Conservation (phyloP, 2,797 vertebrate genomes). For the Aulostomus chinensis region DNA sequence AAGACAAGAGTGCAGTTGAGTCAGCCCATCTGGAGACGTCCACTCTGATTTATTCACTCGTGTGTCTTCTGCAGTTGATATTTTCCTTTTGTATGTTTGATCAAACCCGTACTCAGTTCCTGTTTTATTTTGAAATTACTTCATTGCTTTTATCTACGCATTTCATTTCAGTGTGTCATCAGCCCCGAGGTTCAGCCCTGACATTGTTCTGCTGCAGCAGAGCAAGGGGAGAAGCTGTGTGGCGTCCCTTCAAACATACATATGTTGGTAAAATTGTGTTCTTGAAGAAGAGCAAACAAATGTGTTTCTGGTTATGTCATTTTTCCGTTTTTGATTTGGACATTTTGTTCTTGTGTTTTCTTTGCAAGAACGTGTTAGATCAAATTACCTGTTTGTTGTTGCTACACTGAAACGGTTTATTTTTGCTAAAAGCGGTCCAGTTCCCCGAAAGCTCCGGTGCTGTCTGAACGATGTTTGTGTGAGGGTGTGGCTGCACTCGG, state of each 20-base stretch:
- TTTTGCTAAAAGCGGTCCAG: not conserved
- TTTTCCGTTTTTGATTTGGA: not conserved
- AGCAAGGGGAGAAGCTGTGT: constrained; percentile 19
- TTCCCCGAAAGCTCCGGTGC: constrained; percentile 23
- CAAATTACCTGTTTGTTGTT: not conserved
- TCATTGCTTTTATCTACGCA: too few species aligned
- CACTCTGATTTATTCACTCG: too few species aligned
- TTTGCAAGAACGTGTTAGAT: not conserved
- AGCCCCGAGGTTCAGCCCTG: constrained; percentile 33
- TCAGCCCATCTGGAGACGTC: too few species aligned
- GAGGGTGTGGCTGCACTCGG: constrained; percentile 52
- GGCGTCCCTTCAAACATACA: constrained; percentile 25
- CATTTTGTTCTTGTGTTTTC: too few species aligned
- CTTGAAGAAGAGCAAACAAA: constrained; percentile 3
- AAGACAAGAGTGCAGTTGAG: too few species aligned
- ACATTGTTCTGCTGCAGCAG: constrained; percentile 43
- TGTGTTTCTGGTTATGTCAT: constrained; percentile 43
- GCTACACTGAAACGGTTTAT: too few species aligned
- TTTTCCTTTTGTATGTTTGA: too few species aligned
- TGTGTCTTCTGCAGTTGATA: too few species aligned
- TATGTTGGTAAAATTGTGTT: constrained; percentile 10
- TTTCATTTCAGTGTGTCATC: too few species aligned
- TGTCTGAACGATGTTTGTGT: constrained; percentile 35
- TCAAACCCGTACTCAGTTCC: too few species aligned
- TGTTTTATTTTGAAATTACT: too few species aligned